Conservation (phyloP, 2,113 vertebrate genomes). For the Erythrolamprus reginae region DNA sequence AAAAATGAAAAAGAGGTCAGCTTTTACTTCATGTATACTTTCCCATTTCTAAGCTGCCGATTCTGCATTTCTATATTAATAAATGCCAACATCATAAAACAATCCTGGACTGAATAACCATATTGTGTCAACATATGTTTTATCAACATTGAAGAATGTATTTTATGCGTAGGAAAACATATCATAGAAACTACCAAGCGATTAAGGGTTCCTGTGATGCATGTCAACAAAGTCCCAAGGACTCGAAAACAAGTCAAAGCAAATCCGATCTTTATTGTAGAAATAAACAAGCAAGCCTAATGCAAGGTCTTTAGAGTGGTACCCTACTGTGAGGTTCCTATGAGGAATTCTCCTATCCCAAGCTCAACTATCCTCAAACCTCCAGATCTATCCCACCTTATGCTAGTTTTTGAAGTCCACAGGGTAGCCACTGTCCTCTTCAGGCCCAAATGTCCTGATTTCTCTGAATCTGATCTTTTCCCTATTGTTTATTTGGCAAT, state of each 20-base stretch:
- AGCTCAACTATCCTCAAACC: background rate
- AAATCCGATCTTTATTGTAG: background rate
- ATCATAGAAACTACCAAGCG: background rate
- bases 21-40: background rate
- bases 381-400: background rate
- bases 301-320: background rate
- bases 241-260: background rate
- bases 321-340: background rate
- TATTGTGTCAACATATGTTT: background rate
- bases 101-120: background rate
- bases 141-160: background rate
- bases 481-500: background rate
- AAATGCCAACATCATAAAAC: background rate
- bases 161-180: background rate
- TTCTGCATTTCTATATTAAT: background rate
- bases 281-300: background rate
- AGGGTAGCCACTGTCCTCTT: background rate
- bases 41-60: background rate
- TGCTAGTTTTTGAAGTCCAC: background rate
- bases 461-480: background rate
- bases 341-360: background rate
- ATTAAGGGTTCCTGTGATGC: background rate
- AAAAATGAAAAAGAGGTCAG: background rate
- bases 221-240: background rate
- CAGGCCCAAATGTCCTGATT: background rate